Evolutionary conservation across 2,113 vertebrate genomes (phyloP).

Genomic region (Nestor notabilis): DNA sequence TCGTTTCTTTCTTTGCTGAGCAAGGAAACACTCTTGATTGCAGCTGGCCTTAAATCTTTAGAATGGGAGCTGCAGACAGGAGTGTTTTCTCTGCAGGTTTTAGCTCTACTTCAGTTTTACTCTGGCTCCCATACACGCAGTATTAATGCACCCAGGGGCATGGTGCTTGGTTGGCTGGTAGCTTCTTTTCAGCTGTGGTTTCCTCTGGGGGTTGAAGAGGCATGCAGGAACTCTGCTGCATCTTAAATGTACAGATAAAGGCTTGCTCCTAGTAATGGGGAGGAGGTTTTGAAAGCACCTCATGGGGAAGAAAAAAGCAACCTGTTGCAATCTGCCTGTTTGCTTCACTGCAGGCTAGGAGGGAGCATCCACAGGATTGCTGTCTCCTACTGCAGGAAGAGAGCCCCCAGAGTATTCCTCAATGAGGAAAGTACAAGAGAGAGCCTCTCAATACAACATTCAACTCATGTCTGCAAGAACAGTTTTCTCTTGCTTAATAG

Average conservation of each 20-base stretch:
- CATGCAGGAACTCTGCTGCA: not conserved
- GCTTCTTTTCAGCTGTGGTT: conserved; percentile 22
- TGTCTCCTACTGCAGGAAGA: not conserved
- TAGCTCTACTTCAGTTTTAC: not conserved
- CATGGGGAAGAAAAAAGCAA: not conserved
- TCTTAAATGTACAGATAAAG: conserved; percentile 1
- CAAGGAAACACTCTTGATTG: not conserved
- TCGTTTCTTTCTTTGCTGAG: not conserved
- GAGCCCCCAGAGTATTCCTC: not conserved
- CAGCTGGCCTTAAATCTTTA: not conserved
- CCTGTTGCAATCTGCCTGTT: not conserved
- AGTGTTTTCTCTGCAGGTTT: not conserved
- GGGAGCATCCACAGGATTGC: not conserved
- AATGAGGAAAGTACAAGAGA: not conserved
- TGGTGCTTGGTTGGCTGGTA: not conserved
- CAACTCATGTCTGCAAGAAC: not conserved
- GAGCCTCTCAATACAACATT: not conserved
- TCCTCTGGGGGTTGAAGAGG: conserved; percentile 21
- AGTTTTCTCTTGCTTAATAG: not conserved
- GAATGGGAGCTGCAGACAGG: not conserved
- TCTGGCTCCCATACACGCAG: not conserved
- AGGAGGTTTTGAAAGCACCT: not conserved
- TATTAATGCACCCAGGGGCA: not conserved
- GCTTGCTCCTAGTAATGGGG: not conserved
- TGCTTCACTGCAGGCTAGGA: not conserved